Percentiles rank a stretch among this genome's conserved stretches.
phyloP scores from a whole-genome alignment of 2,113 vertebrate species.

The Brachypodius melanocephalos region DNA sequence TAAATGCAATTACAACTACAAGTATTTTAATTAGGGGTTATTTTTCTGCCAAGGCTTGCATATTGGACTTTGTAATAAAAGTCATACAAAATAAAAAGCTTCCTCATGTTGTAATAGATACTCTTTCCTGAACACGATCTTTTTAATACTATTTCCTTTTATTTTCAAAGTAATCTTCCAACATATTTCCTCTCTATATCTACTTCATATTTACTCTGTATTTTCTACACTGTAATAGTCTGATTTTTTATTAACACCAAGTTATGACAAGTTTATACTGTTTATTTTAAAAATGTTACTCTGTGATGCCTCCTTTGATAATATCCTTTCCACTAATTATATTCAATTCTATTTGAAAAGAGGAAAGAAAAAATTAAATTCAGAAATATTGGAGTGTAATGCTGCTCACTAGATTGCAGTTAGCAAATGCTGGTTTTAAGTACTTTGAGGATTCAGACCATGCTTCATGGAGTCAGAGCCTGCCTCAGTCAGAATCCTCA shows the following conservation, averaged over 20 bases:
- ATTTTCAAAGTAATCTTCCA: background rate
- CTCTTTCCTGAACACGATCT: background rate
- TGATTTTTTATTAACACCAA: background rate
- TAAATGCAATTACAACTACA: background rate
- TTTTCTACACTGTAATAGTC: background rate
- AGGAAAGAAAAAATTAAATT: background rate
- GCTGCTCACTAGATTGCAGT: background rate
- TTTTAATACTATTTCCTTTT: background rate
- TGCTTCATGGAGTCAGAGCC: background rate
- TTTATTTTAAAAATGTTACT: background rate
- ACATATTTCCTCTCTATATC: background rate
- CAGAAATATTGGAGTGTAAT: background rate
- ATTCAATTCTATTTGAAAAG: background rate
- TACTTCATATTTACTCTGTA: background rate
- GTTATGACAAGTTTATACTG: background rate
- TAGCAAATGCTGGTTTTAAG: background rate
- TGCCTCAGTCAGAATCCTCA: background rate
- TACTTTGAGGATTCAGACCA: background rate
- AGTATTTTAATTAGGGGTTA: background rate
- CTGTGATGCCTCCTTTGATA: background rate
- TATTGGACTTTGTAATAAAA: background rate
- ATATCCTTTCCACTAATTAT: background rate
- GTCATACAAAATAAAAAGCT: background rate
- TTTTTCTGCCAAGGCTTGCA: background rate
- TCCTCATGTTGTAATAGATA: background rate